Evolutionary conservation across 2,888 invertebrate genomes (phyloP), one percentile per base, ranked within the genome.

Genomic region (Blastobasis lacticolella): DNA sequence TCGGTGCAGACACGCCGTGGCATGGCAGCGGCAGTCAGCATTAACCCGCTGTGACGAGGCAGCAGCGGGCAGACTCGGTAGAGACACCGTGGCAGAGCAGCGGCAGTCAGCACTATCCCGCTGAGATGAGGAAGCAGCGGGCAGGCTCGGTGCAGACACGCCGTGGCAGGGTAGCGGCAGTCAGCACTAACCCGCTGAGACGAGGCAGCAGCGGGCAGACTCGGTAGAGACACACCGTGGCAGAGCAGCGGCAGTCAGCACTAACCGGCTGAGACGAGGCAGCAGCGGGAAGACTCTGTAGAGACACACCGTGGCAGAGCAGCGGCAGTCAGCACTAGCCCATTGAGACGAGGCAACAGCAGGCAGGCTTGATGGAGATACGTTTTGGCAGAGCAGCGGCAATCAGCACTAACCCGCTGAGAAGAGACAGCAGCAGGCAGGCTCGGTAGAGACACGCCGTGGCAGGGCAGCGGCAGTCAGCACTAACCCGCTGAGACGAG

Each of bases 261-360:
- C n/a, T 37, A 43, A 37, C 51, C 48, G 44, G 46, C 49, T 48
- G 51, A 46, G 50, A 10, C 40, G 44, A 46, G 57, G 53, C 54
- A 57, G 53, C 48, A 47, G 52, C 47, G 38, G 23, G 46, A 0
- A 36, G 10, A 2, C 10, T 23, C 7, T 1, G 23, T 23, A 3
- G 23, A 23, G 23, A 4, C 38, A 46, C 10, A 43, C 42, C 37
- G 45, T 41, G 48, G 45, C 38, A 41, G 10, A 37, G 47, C 37
- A 49, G 53, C 44, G 40, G 49, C 40, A 41, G 38, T 37, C 5
- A 37, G 23, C 10, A 8, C n/a, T 37, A 43, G 37, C 7, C n/a
- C 43, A 10, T 10, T 37, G 38, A 38, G 49, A 45, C 49, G 8
- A 4, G 49, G 45, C 49, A 44, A 37, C 9, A 23, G 37, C 8